Percentiles rank a stretch among this genome's conserved stretches.
Evolutionary conservation across 2,888 invertebrate genomes (phyloP).

Genomic region (Catocala fraxini): DNA sequence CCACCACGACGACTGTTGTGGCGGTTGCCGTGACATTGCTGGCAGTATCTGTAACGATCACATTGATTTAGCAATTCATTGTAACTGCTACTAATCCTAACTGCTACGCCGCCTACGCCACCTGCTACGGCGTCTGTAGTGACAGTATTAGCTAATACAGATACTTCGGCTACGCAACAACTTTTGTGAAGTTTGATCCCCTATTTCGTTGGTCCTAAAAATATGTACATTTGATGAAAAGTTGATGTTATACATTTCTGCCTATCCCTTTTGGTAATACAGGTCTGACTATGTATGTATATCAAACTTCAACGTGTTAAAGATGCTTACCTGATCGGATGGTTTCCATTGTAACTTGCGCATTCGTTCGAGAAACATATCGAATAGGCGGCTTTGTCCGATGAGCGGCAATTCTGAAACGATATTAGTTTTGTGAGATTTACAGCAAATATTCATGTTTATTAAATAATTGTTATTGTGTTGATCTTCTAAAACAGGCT

Average conservation of each 20-base stretch:
- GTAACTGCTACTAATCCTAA: not conserved
- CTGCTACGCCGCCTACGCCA: not conserved
- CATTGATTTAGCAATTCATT: not conserved
- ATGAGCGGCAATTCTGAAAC: slow-evolving; percentile 95
- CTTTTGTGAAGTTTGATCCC: too few relatives aligned
- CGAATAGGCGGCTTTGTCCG: slow-evolving; percentile 96
- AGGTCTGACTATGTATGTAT: too few relatives aligned
- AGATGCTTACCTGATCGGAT: slow-evolving; percentile 91
- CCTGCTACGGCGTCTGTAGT: not conserved
- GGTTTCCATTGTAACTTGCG: slow-evolving; percentile 98
- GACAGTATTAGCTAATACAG: too few relatives aligned
- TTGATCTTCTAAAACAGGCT: too few relatives aligned
- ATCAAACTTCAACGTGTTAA: not conserved
- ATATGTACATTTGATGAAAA: too few relatives aligned
- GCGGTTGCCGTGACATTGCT: slow-evolving; percentile 94
- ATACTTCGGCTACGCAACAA: not conserved
- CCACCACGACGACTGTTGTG: slow-evolving; percentile 95
- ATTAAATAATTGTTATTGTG: too few relatives aligned
- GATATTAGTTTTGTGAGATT: not conserved
- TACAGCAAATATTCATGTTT: too few relatives aligned
- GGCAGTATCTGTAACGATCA: slow-evolving; percentile 90
- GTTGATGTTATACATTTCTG: too few relatives aligned
- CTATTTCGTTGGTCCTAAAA: too few relatives aligned
- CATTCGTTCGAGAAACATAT: slow-evolving; percentile 99
- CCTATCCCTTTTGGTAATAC: too few relatives aligned